A percentile compares a stretch with the other conserved stretches of the same genome.
Evolutionary conservation across 2,888 invertebrate species (phyloP).

Genomic region (Nemapogon koenigi): DNA sequence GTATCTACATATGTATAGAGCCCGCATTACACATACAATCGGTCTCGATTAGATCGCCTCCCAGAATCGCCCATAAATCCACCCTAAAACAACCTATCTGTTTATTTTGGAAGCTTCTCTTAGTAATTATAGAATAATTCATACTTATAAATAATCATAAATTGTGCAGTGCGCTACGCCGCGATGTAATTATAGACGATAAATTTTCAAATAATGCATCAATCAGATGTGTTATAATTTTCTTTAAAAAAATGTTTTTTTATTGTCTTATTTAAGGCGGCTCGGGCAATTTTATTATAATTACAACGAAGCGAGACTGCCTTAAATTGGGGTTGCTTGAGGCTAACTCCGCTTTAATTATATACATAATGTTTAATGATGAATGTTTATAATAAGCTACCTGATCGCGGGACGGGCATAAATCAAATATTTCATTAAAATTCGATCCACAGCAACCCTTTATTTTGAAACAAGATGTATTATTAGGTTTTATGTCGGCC

Average conservation of each 20-base stretch:
- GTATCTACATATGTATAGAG: too few relatives aligned
- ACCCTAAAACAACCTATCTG: constrained; percentile 56
- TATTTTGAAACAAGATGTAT: constrained; percentile 42
- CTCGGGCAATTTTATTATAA: constrained; percentile 60
- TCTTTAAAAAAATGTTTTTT: constrained; percentile 45
- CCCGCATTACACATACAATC: constrained; percentile 30
- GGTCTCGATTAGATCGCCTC: constrained; percentile 46
- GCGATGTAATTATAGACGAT: constrained; percentile 62
- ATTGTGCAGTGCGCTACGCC: constrained; percentile 50
- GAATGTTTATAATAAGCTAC: constrained; percentile 64
- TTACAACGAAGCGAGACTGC: constrained; percentile 47
- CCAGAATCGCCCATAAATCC: constrained; percentile 54
- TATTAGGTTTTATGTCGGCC: constrained; percentile 27
- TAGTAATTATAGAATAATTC: constrained; percentile 64
- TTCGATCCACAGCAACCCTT: constrained; percentile 53
- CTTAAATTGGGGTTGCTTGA: constrained; percentile 57
- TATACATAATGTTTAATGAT: constrained; percentile 64
- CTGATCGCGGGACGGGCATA: constrained; percentile 54
- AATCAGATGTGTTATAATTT: constrained; percentile 66
- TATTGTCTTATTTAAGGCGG: constrained; percentile 34
- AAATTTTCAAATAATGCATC: constrained; percentile 66
- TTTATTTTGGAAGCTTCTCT: constrained; percentile 59
- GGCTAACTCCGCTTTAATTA: constrained; percentile 59
- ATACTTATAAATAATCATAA: constrained; percentile 65
- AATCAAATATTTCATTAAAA: constrained; percentile 66